Evolutionary conservation across 2,113 vertebrate species (phyloP).

Genomic region (Scortum barcoo): DNA sequence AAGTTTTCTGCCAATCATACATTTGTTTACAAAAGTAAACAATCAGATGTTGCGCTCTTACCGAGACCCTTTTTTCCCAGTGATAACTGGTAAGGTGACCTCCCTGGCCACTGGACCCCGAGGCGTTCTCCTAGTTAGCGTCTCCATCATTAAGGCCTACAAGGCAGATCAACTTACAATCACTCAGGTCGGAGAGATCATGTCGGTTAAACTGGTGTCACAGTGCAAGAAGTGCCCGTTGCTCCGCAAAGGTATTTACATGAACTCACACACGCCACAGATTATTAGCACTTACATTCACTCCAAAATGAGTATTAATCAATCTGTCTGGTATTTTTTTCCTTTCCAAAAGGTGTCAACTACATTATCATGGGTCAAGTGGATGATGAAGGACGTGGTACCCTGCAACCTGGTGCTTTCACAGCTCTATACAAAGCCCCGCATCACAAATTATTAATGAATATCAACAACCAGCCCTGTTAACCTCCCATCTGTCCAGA

Average conservation of each 20-base stretch:
- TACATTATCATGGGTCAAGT: conserved; percentile 91
- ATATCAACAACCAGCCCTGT: conserved; percentile 86
- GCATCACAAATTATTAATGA: conserved; percentile 87
- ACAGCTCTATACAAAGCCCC: conserved; percentile 85
- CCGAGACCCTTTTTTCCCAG: conserved; percentile 70
- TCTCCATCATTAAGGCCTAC: conserved; percentile 85
- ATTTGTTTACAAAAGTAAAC: too few species aligned
- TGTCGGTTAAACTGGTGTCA: conserved; percentile 85
- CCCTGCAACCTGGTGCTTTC: conserved; percentile 86
- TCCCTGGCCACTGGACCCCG: conserved; percentile 77
- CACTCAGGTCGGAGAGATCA: conserved; percentile 81
- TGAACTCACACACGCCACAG: neutral
- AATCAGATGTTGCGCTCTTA: conserved; percentile 4
- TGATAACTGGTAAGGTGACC: conserved; percentile 87
- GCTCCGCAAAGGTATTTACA: conserved; percentile 79
- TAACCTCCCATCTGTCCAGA: conserved; percentile 43
- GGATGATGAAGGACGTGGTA: conserved; percentile 81
- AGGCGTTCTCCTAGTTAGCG: conserved; percentile 73
- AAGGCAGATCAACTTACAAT: conserved; percentile 86
- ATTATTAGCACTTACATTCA: neutral
- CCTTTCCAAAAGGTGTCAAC: conserved; percentile 79
- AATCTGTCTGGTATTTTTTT: neutral
- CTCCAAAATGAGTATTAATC: neutral
- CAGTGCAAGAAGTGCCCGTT: conserved; percentile 89
- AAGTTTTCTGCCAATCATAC: conserved; percentile 59